Evolutionary conservation across 1,140 invertebrate genomes (phyloP), one percentile per base, ranked within the genome.

Genomic region (Adelges cooleyi): DNA sequence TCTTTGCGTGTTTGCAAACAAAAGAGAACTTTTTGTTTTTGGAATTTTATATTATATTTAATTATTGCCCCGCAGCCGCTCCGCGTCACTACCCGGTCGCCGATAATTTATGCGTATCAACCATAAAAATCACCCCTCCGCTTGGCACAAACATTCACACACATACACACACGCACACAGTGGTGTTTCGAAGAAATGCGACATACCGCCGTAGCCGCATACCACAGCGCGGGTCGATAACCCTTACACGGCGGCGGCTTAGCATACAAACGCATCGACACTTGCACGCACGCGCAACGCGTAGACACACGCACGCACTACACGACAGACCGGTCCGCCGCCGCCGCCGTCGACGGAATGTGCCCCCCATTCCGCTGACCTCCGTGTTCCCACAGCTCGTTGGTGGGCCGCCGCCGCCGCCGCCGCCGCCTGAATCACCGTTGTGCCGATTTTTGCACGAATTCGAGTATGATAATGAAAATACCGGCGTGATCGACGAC

Each of bases 221-320:
- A 62, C 56, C 56, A 62, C 56, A 20, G 40, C 38, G 25, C 40
- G 42, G 56, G 56, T 62, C 56, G 56, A 62, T 62, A 62, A 62
- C 56, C 56, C 56, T 62, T 48, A 42, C 56, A 33, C 56, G 56
- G 56, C 56, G 56, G 56, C 42, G 56, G 56, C 56, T 62, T 59
- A 46, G 15, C 54, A 27, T 29, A 62, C 56, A 62, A 62, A 62
- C 56, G 56, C 56, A 46, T 62, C 56, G 56, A 33, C 56, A 20
- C 17, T 29, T 15, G 42, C 56, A 48, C 56, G 56, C 56, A 46
- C 56, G 56, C 56, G 56, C 42, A 22, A 48, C 38, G 22, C 17
- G 46, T 17, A 0, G 23, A 48, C 54, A 18, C 42, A 23, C 40
- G n/a, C 23, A 59, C 53, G 53, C 53, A 27, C 15, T 23, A 42